phyloP scores from a whole-genome alignment of 2,113 vertebrate species.

The Stomatorhinus ivindoensis region DNA sequence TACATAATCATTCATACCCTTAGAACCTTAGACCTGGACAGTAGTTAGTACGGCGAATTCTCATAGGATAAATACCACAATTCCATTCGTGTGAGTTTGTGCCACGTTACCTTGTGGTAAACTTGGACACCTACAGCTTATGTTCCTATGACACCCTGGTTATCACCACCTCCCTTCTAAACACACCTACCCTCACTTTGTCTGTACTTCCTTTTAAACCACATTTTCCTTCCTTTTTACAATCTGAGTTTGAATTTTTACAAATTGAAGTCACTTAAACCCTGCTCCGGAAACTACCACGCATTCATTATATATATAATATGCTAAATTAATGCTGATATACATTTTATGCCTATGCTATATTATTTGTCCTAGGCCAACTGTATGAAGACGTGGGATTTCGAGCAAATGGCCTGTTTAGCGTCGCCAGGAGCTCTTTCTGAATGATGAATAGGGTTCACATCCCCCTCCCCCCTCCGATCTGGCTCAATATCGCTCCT shows the following conservation, averaged over 20 bases:
- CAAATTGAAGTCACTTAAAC: background rate
- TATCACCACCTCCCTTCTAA: background rate
- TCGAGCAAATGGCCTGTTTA: background rate
- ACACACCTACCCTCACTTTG: background rate
- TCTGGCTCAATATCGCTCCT: background rate
- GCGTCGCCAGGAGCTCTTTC: background rate
- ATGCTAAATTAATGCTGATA: background rate
- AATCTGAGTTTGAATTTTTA: background rate
- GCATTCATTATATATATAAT: background rate
- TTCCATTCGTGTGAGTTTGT: background rate
- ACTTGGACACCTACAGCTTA: background rate
- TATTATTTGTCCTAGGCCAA: background rate
- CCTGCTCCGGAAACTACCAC: background rate
- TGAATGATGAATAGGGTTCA: constrained; percentile 18
- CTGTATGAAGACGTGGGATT: background rate
- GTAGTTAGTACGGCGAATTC: background rate
- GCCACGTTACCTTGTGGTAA: background rate
- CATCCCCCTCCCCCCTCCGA: background rate
- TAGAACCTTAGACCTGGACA: background rate
- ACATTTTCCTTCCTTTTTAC: background rate
- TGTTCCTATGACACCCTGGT: background rate
- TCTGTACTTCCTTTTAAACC: background rate
- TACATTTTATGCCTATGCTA: background rate
- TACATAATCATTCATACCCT: background rate
- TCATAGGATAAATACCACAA: background rate